A percentile compares a stretch with the other conserved stretches of the same genome.
Conservation (phyloP, 2,888 invertebrate genomes). For the Melieria omissa region DNA sequence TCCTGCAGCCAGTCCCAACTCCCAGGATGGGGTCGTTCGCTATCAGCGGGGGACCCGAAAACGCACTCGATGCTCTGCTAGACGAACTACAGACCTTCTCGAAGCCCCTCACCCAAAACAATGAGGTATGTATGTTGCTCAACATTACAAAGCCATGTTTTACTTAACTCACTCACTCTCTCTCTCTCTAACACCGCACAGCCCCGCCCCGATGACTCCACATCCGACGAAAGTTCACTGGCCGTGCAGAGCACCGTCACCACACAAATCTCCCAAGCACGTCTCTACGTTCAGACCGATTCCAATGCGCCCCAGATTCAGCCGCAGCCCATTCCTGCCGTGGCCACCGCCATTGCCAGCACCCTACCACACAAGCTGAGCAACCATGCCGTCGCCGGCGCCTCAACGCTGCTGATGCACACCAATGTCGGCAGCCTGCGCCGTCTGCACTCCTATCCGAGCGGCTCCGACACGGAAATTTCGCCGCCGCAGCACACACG, state of each 20-base stretch:
- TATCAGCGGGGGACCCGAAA: slow-evolving; percentile 79
- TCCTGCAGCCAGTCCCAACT: slow-evolving; percentile 71
- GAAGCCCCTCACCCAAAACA: slow-evolving; percentile 71
- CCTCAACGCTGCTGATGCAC: slow-evolving; percentile 55
- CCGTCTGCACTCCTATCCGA: slow-evolving; percentile 86
- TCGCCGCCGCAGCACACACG: slow-evolving; percentile 73
- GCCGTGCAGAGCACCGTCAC: slow-evolving; percentile 66
- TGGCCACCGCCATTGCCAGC: slow-evolving; percentile 33
- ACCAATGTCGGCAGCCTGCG: slow-evolving; percentile 71
- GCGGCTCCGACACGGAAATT: slow-evolving; percentile 84
- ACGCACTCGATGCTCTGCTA: slow-evolving; percentile 97
- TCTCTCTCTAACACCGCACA: slow-evolving; percentile 39
- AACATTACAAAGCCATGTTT: background rate
- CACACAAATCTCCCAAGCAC: slow-evolving; percentile 66
- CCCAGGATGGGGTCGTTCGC: slow-evolving; percentile 72
- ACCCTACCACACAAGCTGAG: slow-evolving; percentile 22
- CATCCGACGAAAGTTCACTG: slow-evolving; percentile 67
- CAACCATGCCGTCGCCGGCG: slow-evolving; percentile 60
- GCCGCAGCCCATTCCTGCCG: slow-evolving; percentile 42
- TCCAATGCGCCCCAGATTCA: slow-evolving; percentile 47
- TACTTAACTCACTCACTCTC: background rate
- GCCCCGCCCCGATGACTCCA: slow-evolving; percentile 66
- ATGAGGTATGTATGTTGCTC: slow-evolving; percentile 54
- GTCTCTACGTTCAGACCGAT: slow-evolving; percentile 61
- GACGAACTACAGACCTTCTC: slow-evolving; percentile 92